Percentiles rank a stretch among this genome's conserved stretches.
phyloP scores from a whole-genome alignment of 2,888 invertebrate genomes.

The Lithodes maja region DNA sequence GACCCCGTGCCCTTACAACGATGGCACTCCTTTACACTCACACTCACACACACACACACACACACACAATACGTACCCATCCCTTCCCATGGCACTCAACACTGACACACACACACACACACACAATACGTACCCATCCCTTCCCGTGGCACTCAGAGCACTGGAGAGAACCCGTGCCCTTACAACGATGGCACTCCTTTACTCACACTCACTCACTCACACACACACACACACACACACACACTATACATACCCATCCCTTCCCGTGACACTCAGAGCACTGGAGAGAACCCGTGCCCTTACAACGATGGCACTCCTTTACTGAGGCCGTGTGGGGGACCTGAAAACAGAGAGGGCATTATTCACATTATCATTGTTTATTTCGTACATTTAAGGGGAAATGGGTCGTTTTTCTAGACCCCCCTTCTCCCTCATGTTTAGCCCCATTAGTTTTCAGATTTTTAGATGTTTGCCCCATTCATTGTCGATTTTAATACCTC shows the following conservation, averaged over 20 bases:
- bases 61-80: background rate
- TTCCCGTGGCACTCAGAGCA: background rate
- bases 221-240: conserved; percentile 21
- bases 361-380: background rate
- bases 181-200: too few species aligned
- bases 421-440: too few species aligned
- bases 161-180: too few species aligned
- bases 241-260: conserved; percentile 74
- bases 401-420: too few species aligned
- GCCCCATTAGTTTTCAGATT: too few species aligned
- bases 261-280: conserved; percentile 76
- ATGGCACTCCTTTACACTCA: conserved; percentile 75
- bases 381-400: background rate
- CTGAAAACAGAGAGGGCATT: background rate
- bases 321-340: conserved; percentile 77
- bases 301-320: conserved; percentile 76
- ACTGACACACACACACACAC: background rate
- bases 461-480: too few species aligned
- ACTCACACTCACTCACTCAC: too few species aligned
- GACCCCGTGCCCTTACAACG: conserved; percentile 75
- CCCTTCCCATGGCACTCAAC: background rate
- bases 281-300: conserved; percentile 74
- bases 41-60: background rate
- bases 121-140: background rate
- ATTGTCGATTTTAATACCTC: too few species aligned